These are phyloP conservation scores for Apamea epomidion DNA, from an alignment of 2,888 invertebrate genomes.

Conservation along the genomic window DNA sequence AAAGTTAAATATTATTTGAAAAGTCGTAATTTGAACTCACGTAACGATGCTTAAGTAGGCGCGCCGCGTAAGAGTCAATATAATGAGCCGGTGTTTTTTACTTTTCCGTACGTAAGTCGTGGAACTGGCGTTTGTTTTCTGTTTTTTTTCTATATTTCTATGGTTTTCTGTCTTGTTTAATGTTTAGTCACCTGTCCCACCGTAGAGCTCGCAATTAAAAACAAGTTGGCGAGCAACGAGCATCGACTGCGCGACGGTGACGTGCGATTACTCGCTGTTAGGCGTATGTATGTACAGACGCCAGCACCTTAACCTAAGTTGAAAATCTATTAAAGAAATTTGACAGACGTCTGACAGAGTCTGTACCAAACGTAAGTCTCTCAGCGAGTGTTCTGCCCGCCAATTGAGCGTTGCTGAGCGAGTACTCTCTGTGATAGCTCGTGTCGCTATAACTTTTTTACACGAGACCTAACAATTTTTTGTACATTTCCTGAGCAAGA, in stretches of 20 bases:
- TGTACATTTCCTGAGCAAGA: neutral
- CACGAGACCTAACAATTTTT: neutral
- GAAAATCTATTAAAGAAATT: no score
- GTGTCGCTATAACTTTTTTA: neutral
- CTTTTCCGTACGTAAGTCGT: neutral
- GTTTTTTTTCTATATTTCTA: no score
- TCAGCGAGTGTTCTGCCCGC: neutral
- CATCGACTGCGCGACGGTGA: neutral
- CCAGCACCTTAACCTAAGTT: no score
- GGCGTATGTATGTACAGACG: neutral
- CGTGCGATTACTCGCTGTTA: neutral
- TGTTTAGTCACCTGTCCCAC: neutral
- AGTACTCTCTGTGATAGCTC: neutral
- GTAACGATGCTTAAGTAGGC: slow-evolving; percentile 42
- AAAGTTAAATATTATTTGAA: slow-evolving; percentile 34
- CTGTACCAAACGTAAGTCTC: neutral
- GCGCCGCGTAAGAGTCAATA: slow-evolving; percentile 24
- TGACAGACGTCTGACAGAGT: neutral
- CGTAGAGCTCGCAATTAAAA: neutral
- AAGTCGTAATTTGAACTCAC: slow-evolving; percentile 11
- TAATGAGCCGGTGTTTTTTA: slow-evolving; percentile 29
- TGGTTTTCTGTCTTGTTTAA: neutral
- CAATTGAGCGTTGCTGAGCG: neutral
- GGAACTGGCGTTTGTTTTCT: neutral
- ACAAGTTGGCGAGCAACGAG: neutral